phyloP scores from a whole-genome alignment of 1,140 invertebrate species.

The Pissodes strobi region DNA sequence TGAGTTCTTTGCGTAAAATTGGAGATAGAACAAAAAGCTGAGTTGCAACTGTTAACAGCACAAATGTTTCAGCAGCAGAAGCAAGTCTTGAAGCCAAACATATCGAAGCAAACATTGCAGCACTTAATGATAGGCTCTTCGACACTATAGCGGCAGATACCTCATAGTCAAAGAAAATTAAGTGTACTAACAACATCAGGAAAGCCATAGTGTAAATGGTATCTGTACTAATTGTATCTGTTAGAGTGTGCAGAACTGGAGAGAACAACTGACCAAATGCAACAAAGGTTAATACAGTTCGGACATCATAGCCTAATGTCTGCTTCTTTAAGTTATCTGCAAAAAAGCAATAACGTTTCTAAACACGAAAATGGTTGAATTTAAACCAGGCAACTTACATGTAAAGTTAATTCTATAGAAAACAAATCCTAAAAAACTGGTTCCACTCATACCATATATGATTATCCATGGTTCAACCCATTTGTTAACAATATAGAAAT shows the following conservation, averaged over 20 bases:
- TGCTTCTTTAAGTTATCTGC: conserved; percentile 12
- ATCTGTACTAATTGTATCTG: conserved; percentile 94
- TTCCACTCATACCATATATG: conserved; percentile 60
- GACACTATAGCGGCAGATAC: conserved; percentile 78
- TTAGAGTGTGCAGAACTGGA: conserved; percentile 91
- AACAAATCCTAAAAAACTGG: conserved; percentile 63
- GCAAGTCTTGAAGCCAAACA: conserved; percentile 90
- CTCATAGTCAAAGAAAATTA: conserved; percentile 92
- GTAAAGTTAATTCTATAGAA: conserved; percentile 57
- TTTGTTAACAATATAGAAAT: conserved; percentile 72
- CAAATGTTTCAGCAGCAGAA: conserved; percentile 84
- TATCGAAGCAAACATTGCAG: conserved; percentile 89
- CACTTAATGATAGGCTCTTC: conserved; percentile 85
- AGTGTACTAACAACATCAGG: conserved; percentile 84
- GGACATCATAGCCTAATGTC: conserved; percentile 47
- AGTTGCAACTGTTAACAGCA: conserved; percentile 82
- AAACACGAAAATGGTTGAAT: too few species aligned
- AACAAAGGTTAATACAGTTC: conserved; percentile 77
- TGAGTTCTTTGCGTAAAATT: conserved; percentile 68
- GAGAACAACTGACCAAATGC: conserved; percentile 85
- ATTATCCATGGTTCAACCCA: conserved; percentile 66
- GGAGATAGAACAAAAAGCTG: conserved; percentile 89
- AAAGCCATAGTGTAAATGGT: conserved; percentile 92
- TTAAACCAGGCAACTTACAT: not conserved
- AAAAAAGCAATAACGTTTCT: not conserved